Percentiles rank a stretch among this genome's conserved stretches.
Evolutionary conservation across 2,888 invertebrate species (phyloP).

Genomic region (Ichneumoninae sp.): DNA sequence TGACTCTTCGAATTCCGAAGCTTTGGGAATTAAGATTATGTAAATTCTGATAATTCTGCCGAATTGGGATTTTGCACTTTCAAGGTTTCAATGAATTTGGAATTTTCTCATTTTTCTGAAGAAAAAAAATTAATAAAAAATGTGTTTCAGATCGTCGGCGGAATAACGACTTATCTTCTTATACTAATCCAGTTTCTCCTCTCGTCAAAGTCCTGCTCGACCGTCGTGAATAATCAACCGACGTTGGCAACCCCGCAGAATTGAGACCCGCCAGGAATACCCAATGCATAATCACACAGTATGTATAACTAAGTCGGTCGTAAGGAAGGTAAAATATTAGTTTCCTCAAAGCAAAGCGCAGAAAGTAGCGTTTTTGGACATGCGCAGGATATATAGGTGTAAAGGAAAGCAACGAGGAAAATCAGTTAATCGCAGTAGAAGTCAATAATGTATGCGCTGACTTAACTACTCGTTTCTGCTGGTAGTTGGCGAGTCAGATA

Average conservation of each 20-base stretch:
- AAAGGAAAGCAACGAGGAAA: constrained; percentile 1
- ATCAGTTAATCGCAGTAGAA: neutral
- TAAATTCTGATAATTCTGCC: too few relatives aligned
- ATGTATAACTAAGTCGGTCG: neutral
- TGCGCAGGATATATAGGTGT: neutral
- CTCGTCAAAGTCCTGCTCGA: constrained; percentile 56
- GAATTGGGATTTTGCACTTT: too few relatives aligned
- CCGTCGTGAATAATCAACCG: neutral
- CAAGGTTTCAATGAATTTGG: too few relatives aligned
- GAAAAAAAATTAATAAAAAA: constrained; percentile 6
- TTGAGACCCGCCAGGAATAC: neutral
- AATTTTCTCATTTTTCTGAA: neutral
- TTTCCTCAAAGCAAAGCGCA: neutral
- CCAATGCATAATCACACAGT: neutral
- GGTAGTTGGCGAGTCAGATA: neutral
- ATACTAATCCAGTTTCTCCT: constrained; percentile 78
- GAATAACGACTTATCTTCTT: constrained; percentile 75
- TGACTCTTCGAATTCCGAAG: neutral
- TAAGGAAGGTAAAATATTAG: neutral
- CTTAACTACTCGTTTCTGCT: neutral
- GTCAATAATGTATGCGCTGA: neutral
- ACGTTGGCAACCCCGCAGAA: neutral
- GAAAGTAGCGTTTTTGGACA: neutral
- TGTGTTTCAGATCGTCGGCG: constrained; percentile 73
- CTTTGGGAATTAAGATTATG: too few relatives aligned